These are phyloP conservation scores for Callaeas wilsoni DNA, from an alignment of 2,113 vertebrate genomes.

Conservation along the genomic window DNA sequence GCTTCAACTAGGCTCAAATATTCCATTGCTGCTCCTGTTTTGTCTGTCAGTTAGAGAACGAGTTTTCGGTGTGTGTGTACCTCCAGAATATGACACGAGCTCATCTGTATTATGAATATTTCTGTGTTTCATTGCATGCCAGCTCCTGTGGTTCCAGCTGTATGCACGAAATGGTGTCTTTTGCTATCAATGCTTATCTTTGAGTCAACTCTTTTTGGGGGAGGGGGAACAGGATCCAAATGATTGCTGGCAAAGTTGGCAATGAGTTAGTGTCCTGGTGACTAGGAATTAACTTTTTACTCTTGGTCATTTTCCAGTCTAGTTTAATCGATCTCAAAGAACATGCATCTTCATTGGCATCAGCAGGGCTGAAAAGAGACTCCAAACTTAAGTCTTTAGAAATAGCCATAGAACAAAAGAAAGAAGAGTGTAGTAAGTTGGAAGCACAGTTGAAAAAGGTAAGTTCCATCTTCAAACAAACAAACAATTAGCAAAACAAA, in stretches of 20 bases:
- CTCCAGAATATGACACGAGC: neutral
- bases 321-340: slow-evolving; percentile 97
- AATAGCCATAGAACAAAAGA: slow-evolving; percentile 99
- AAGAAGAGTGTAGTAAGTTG: slow-evolving; percentile 98
- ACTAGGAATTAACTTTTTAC: slow-evolving; percentile 50
- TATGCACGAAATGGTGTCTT: neutral
- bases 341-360: slow-evolving; percentile 94
- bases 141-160: neutral
- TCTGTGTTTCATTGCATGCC: neutral
- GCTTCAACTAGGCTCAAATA: neutral
- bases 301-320: slow-evolving; percentile 81
- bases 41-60: neutral
- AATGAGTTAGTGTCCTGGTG: slow-evolving; percentile 1
- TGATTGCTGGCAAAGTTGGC: neutral
- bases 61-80: neutral
- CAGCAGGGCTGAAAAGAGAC: slow-evolving; percentile 94
- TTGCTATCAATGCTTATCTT: neutral
- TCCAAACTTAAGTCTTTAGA: slow-evolving; percentile 98
- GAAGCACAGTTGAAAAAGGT: slow-evolving; percentile 94
- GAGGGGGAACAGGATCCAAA: slow-evolving; percentile 25
- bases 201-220: neutral
- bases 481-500: neutral
- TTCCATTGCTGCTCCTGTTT: neutral
- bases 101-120: neutral
- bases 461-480: slow-evolving; percentile 56